Percentiles rank a stretch among this genome's conserved stretches.
Evolutionary conservation across 2,797 vertebrate genomes (phyloP).

Genomic region (Sebastes baramenuke): DNA sequence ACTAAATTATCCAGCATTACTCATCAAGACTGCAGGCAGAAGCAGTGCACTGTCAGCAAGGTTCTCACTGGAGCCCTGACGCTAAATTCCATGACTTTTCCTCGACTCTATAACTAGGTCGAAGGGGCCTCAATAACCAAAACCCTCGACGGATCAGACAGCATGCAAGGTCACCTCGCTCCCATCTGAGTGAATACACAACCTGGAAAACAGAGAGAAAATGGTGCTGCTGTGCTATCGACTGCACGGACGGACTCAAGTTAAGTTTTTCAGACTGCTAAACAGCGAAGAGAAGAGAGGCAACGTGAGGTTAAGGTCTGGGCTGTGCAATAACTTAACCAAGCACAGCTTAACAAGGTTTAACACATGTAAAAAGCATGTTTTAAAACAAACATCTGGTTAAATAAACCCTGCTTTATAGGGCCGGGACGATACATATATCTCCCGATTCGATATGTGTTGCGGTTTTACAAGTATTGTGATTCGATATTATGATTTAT

Average conservation of each 20-base stretch:
- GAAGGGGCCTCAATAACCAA: not conserved
- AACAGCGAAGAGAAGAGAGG: not conserved
- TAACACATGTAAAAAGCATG: not conserved
- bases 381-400: no score
- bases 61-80: slow-evolving; percentile 1
- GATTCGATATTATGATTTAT: no score
- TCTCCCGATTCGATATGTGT: no score
- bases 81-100: slow-evolving; percentile 13
- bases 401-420: no score
- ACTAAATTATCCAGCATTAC: slow-evolving; percentile 39
- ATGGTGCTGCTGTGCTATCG: not conserved
- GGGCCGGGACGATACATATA: no score
- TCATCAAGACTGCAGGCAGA: slow-evolving; percentile 43
- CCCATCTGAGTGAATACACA: not conserved
- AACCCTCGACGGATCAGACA: not conserved
- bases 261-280: not conserved
- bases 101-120: not conserved
- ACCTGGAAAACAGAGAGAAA: not conserved
- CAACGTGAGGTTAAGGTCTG: not conserved
- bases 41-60: slow-evolving; percentile 33
- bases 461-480: no score
- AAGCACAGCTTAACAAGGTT: not conserved
- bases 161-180: not conserved
- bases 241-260: no score
- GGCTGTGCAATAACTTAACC: not conserved